Conservation (phyloP, 2,888 invertebrate genomes). For the Phaonia tiefii region DNA sequence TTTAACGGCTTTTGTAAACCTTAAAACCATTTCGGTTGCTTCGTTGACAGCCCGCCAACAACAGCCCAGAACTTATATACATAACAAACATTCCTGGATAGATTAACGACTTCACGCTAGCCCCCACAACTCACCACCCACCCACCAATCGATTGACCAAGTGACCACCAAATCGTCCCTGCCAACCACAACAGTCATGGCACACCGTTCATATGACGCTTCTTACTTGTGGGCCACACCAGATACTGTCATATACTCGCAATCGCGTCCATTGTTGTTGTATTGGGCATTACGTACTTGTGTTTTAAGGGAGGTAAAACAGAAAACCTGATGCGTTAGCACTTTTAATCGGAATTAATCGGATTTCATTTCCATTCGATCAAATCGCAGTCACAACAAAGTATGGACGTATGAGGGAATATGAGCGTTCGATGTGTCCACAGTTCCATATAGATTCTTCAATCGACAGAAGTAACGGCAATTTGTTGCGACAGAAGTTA, state of each 20-base stretch:
- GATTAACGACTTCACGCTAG: slow-evolving; percentile 46
- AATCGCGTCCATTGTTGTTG: not conserved
- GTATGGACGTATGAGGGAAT: not conserved
- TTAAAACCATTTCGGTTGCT: slow-evolving; percentile 18
- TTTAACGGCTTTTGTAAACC: not conserved
- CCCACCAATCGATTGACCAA: not conserved
- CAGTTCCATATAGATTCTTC: slow-evolving; percentile 12
- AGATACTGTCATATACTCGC: not conserved
- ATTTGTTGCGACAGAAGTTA: not conserved
- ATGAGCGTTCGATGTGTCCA: slow-evolving; percentile 10
- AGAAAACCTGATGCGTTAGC: slow-evolving; percentile 55
- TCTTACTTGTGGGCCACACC: too few species aligned
- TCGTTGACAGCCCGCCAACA: not conserved
- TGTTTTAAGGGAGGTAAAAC: too few species aligned
- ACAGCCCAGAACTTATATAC: slow-evolving; percentile 11
- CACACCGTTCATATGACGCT: not conserved
- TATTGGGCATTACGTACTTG: not conserved
- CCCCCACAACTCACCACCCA: not conserved
- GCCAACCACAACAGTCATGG: not conserved
- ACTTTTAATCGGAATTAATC: slow-evolving; percentile 63
- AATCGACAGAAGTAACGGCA: slow-evolving; percentile 26
- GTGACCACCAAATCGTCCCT: not conserved
- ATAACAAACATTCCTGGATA: slow-evolving; percentile 54
- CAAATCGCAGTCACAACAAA: slow-evolving; percentile 54
- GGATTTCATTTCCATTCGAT: slow-evolving; percentile 63